phyloP scores from a whole-genome alignment of 2,797 vertebrate genomes.

The Xiphorhynchus erythropygius region DNA sequence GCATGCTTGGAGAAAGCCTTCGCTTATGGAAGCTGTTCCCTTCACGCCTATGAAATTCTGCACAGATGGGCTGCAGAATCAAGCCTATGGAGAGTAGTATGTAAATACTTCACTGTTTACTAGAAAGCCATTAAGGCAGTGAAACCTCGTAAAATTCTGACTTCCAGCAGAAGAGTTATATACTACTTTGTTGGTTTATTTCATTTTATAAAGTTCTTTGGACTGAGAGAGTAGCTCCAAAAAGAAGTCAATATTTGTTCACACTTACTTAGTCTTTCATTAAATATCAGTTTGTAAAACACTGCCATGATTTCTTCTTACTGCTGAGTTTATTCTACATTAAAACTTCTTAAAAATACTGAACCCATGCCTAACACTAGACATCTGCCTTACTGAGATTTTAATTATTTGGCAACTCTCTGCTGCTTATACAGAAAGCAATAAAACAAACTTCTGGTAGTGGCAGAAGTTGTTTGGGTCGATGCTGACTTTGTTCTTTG shows the following conservation, averaged over 20 bases:
- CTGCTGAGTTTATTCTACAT: background rate
- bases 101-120: constrained; percentile 48
- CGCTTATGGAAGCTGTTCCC: background rate
- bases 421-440: background rate
- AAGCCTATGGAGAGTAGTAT: background rate
- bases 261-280: constrained; percentile 4
- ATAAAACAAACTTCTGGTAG: background rate
- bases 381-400: background rate
- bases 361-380: background rate
- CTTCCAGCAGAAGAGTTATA: background rate
- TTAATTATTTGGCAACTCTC: background rate
- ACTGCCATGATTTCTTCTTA: background rate
- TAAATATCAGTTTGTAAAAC: constrained; percentile 39
- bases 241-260: constrained; percentile 33
- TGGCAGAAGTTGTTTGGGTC: background rate
- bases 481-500: background rate
- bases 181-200: background rate
- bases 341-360: background rate
- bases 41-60: background rate
- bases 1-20: background rate
- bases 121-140: background rate
- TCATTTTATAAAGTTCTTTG: constrained; percentile 3
- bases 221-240: background rate
- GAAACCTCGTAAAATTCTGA: constrained; percentile 7
- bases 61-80: constrained; percentile 36